A percentile compares a stretch with the other conserved stretches of the same genome.
Conservation (phyloP, 2,113 vertebrate genomes). For the Dipodomys stephensi region DNA sequence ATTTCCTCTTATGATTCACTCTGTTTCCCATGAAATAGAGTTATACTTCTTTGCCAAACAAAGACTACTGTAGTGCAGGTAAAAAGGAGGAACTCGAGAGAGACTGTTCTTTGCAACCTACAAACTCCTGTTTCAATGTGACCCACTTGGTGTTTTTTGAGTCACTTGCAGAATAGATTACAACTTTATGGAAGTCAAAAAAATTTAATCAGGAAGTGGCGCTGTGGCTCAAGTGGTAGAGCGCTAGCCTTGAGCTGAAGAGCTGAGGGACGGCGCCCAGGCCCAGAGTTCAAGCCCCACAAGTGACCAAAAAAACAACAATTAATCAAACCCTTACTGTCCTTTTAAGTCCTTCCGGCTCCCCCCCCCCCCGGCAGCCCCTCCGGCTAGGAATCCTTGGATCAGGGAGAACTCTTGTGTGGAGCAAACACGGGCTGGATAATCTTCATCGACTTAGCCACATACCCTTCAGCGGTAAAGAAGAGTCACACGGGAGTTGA, state of each 20-base stretch:
- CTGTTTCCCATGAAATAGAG: neutral
- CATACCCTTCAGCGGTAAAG: neutral
- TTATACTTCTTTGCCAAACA: neutral
- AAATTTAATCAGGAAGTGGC: neutral
- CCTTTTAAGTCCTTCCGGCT: neutral
- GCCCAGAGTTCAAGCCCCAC: too few relatives aligned
- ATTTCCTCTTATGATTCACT: neutral
- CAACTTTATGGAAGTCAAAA: neutral
- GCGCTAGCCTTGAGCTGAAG: too few relatives aligned
- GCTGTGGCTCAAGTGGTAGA: too few relatives aligned
- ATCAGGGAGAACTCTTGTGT: neutral
- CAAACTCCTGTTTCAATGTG: neutral
- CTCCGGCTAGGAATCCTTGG: neutral
- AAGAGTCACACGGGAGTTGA: conserved; percentile 24
- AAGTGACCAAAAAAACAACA: too few relatives aligned
- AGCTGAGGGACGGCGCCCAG: too few relatives aligned
- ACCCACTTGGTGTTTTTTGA: conserved; percentile 1
- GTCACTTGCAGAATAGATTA: neutral
- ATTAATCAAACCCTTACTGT: neutral
- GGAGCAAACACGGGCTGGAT: neutral
- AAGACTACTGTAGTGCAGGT: neutral
- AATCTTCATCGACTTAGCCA: neutral
- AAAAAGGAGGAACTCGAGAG: conserved; percentile 28
- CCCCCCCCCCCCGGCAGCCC: neutral
- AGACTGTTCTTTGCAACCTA: neutral